Percentiles rank a stretch among this genome's conserved stretches.
Conservation (phyloP, 1,140 invertebrate species). For the Daktulosphaira vitifoliae region DNA sequence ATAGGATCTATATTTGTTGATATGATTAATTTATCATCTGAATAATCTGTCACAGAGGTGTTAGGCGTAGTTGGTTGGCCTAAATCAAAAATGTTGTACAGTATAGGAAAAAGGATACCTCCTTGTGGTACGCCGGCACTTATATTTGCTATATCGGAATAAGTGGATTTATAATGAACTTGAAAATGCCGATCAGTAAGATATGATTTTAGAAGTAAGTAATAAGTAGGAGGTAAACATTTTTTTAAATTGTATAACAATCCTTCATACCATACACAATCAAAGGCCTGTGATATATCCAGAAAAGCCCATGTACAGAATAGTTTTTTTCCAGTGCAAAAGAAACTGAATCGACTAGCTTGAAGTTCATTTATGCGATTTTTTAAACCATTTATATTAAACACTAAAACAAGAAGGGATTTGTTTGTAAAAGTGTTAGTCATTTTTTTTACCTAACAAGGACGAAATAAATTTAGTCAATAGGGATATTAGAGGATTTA, state of each 20-base stretch:
- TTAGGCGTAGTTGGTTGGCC: neutral
- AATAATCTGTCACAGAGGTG: neutral
- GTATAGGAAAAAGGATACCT: neutral
- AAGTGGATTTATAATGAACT: conserved; percentile 24
- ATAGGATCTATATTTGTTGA: neutral
- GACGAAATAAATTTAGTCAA: too few relatives aligned
- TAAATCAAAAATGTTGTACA: neutral
- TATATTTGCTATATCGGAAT: neutral
- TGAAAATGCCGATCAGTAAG: conserved; percentile 34
- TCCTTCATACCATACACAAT: conserved; percentile 41
- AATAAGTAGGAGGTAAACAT: conserved; percentile 22
- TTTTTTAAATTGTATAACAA: conserved; percentile 40
- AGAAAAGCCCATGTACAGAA: too few relatives aligned
- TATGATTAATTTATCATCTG: conserved; percentile 25
- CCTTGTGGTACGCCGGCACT: conserved; percentile 20
- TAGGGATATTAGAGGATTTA: too few relatives aligned
- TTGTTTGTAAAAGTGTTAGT: too few relatives aligned
- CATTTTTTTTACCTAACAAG: too few relatives aligned
- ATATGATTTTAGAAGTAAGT: conserved; percentile 37
- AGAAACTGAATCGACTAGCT: conserved; percentile 36
- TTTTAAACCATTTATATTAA: too few relatives aligned
- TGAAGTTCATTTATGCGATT: too few relatives aligned
- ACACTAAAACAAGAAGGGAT: too few relatives aligned
- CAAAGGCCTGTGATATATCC: conserved; percentile 42
- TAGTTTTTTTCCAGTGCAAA: conserved; percentile 38